Evolutionary conservation across 2,113 vertebrate genomes (phyloP).

Genomic region (Spilogale gracilis): DNA sequence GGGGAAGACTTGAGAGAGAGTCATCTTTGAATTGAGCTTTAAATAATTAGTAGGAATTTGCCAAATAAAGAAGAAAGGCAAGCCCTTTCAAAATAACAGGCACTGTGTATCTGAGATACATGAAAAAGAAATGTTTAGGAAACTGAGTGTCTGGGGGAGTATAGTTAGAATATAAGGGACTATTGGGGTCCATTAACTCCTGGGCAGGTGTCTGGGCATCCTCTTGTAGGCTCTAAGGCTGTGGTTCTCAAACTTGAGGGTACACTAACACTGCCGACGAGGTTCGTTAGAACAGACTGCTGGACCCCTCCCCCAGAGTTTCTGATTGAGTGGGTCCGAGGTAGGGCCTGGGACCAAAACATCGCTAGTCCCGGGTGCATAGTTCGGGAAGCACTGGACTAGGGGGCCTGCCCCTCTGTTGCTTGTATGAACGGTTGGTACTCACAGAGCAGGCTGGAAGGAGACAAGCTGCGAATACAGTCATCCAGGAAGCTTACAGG

Average conservation of each 20-base stretch:
- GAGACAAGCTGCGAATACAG: neutral
- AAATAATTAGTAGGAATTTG: neutral
- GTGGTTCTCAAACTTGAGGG: neutral
- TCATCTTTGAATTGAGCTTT: neutral
- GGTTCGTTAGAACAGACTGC: neutral
- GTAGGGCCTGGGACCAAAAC: neutral
- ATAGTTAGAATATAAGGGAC: neutral
- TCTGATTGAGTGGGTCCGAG: neutral
- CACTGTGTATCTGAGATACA: neutral
- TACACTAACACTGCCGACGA: neutral
- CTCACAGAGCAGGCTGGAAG: neutral
- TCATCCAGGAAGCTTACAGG: neutral
- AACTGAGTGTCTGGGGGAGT: neutral
- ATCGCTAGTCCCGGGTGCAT: neutral
- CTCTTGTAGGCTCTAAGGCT: neutral
- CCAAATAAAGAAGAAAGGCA: neutral
- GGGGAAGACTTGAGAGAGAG: neutral
- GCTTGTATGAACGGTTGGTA: neutral
- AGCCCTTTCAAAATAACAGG: neutral
- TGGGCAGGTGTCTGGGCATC: neutral
- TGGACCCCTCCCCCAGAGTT: neutral
- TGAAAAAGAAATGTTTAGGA: neutral
- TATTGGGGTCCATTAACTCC: neutral
- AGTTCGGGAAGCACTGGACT: neutral
- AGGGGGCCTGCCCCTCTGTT: neutral